Percentiles rank a stretch among this genome's conserved stretches.
Conservation (phyloP, 2,797 vertebrate genomes). For the Rhynchotus rufescens region DNA sequence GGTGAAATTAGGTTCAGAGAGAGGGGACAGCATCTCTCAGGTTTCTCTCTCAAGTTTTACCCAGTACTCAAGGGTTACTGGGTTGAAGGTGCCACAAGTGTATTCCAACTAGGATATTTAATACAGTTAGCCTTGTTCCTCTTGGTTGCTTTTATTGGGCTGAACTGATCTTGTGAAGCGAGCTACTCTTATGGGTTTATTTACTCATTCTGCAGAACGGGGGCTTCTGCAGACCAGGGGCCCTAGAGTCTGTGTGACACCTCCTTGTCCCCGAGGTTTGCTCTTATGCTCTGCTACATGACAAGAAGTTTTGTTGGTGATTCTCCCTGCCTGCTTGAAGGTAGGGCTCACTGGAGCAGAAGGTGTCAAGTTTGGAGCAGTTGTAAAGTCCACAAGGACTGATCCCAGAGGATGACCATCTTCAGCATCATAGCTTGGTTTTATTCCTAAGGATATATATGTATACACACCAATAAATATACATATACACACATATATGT, state of each 20-base stretch:
- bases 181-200: not conserved
- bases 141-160: not conserved
- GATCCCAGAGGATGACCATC: not conserved
- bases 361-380: not conserved
- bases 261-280: not conserved
- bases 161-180: slow-evolving; percentile 7
- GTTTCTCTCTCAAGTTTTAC: not conserved
- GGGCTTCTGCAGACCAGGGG: not conserved
- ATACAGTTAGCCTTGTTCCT: slow-evolving; percentile 31
- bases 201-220: not conserved
- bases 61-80: not conserved
- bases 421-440: not conserved
- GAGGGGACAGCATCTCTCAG: not conserved
- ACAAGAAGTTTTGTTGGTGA: not conserved
- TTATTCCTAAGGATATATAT: not conserved
- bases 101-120: not conserved
- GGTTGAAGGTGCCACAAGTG: not conserved
- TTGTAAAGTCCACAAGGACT: not conserved
- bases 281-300: accelerated
- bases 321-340: not conserved
- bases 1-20: not conserved
- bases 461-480: too few species aligned
- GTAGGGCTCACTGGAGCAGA: not conserved
- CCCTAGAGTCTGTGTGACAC: too few species aligned
- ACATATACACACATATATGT: too few species aligned